A percentile compares a stretch with the other conserved stretches of the same genome.
Evolutionary conservation across 1,140 invertebrate species (phyloP).

Genomic region (Sesamia nonagrioides): DNA sequence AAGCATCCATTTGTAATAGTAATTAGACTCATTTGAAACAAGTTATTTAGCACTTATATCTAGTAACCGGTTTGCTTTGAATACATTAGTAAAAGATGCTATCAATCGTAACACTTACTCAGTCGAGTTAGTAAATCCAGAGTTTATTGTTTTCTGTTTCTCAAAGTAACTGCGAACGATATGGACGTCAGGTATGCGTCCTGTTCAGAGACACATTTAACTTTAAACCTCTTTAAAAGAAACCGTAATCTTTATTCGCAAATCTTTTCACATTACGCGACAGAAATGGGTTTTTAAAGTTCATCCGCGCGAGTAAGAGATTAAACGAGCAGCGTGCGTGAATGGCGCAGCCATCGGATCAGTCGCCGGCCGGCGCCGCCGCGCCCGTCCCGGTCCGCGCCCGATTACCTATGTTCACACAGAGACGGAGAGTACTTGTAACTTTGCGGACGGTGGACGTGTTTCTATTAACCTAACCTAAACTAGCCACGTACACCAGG

Average conservation of each 20-base stretch:
- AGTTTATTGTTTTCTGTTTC: background rate
- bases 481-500: too few relatives aligned
- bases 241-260: background rate
- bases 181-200: background rate
- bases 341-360: background rate
- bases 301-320: constrained; percentile 14
- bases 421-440: background rate
- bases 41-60: background rate
- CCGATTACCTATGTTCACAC: background rate
- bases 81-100: background rate
- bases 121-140: constrained; percentile 2
- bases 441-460: background rate
- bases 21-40: constrained; percentile 13
- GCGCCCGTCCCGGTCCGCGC: too few relatives aligned
- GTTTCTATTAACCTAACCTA: too few relatives aligned
- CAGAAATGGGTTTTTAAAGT: constrained; percentile 8
- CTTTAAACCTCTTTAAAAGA: background rate
- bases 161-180: background rate
- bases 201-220: background rate
- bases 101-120: constrained; percentile 1
- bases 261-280: background rate
- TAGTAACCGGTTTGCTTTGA: background rate
- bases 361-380: too few relatives aligned
- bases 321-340: constrained; percentile 5
- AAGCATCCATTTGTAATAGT: constrained; percentile 23